A percentile compares a stretch with the other conserved stretches of the same genome.
Evolutionary conservation across 2,113 vertebrate genomes (phyloP).

Genomic region (Hystrix brachyura): DNA sequence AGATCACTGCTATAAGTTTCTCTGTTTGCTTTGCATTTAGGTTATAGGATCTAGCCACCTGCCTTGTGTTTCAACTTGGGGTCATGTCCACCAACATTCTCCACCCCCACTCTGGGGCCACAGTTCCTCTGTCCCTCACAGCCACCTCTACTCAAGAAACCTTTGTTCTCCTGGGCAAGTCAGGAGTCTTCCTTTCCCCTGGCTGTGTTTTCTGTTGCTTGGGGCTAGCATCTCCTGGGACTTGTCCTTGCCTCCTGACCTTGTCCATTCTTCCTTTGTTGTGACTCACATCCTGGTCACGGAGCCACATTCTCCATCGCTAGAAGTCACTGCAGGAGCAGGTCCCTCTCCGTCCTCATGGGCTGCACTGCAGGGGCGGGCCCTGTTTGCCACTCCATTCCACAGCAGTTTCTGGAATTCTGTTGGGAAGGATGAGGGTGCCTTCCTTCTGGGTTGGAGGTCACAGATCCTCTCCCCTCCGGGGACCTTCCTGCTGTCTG

Average conservation of each 20-base stretch:
- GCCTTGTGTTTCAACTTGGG: not conserved
- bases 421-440: too few species aligned
- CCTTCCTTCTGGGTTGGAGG: not conserved
- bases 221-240: not conserved
- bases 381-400: not conserved
- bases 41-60: not conserved
- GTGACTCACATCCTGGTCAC: not conserved
- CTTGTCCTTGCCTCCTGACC: not conserved
- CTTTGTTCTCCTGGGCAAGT: not conserved
- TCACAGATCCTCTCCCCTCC: not conserved
- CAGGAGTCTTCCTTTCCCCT: not conserved
- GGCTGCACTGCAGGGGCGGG: not conserved
- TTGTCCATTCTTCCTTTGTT: not conserved
- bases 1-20: not conserved
- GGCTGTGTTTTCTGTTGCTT: not conserved
- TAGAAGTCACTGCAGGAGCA: not conserved
- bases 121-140: too few species aligned
- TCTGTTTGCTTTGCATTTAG: not conserved
- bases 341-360: too few species aligned
- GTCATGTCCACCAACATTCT: not conserved
- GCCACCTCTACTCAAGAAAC: not conserved
- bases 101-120: not conserved
- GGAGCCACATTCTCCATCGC: not conserved
- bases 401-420: not conserved
- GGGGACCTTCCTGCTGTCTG: not conserved